Evolutionary conservation across 2,797 vertebrate genomes (phyloP), one percentile per base, ranked within the genome.

Genomic region (Cottoperca gobio): DNA sequence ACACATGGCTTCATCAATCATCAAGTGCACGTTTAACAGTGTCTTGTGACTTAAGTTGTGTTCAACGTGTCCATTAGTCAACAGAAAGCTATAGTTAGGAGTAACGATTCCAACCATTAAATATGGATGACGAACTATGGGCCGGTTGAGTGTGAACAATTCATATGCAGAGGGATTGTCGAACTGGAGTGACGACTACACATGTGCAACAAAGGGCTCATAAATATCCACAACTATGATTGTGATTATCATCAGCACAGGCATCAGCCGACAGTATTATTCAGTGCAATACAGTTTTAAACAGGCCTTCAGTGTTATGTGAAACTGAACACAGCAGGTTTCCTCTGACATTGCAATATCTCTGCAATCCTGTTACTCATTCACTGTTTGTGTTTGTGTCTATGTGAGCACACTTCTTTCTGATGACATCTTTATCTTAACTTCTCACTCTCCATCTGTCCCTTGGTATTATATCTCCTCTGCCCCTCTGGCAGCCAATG

Each of bases 121-220:
- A 94, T 88, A 95, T 93, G 65, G 82, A 95, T 93, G 92, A 87
- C 61, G 83, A 88, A 86, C 84, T 91, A 91, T 75, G 75, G 92
- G 88, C 78, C 82, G 45, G 85, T 88, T 76, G 77, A 78, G 76
- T 59, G 79, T 95, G 70, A 94, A 94, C 95, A 91, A 95, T 95
- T 95, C 62, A 95, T 90, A 84, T 45, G 45, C 46, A 76, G 63
- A 71, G 53, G 52, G 70, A 82, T 76, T 86, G 83, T 66, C 61
- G 55, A 81, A 89, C 40, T 21, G 37, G 70, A 88, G 69, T 88
- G 76, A 88, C 86, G 81, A 73, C 55, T 49, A 83, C 68, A 88
- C 85, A 93, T 85, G 54, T 76, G 79, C 77, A 88, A 82, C 73
- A 78, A 75, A 78, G 77, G 79, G 70, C 86, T 86, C 74, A 82